Conservation (phyloP, 2,113 vertebrate genomes). For the Sarotherodon lohbergeri region DNA sequence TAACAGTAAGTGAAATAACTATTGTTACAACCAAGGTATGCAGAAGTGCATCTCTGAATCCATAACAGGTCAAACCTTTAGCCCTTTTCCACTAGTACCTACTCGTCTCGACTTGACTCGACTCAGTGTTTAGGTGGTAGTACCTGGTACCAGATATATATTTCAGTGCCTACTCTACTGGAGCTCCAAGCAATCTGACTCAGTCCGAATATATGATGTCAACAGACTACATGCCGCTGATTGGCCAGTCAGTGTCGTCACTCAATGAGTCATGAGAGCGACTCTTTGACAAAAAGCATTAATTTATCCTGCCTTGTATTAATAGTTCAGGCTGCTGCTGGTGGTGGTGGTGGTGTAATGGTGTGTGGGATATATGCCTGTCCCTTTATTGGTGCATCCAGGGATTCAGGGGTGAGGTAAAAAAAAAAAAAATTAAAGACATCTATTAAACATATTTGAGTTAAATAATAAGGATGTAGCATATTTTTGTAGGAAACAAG, state of each 20-base stretch:
- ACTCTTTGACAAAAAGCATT: not conserved
- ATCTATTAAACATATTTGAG: not conserved
- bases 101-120: fast-evolving
- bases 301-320: not conserved
- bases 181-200: not conserved
- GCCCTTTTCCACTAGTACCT: no score
- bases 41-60: not conserved
- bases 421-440: not conserved
- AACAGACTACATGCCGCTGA: not conserved
- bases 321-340: not conserved
- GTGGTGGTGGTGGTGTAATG: not conserved
- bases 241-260: not conserved
- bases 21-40: not conserved
- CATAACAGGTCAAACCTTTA: no score
- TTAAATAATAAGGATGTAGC: not conserved
- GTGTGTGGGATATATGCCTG: not conserved
- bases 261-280: not conserved
- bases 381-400: not conserved
- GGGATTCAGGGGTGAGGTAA: not conserved
- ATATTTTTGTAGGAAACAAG: not conserved
- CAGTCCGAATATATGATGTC: not conserved
- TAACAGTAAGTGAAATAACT: not conserved
- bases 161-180: not conserved
- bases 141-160: no score
- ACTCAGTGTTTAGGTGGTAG: not conserved